Evolutionary conservation across 2,113 vertebrate species (phyloP).

Genomic region (Phalacrocorax carbo): DNA sequence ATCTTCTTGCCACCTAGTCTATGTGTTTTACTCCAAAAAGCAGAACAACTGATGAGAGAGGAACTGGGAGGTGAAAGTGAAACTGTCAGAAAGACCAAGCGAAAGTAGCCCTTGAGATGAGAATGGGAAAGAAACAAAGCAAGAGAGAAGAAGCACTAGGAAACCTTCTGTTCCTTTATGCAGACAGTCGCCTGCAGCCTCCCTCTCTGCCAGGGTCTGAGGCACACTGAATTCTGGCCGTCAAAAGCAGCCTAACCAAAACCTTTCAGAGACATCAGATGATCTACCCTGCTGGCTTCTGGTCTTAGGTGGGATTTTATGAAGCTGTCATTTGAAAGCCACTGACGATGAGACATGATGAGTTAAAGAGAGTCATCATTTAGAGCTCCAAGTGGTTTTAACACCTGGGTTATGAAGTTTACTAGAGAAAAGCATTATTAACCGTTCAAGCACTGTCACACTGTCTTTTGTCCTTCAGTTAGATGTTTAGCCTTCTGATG

Average conservation of each 20-base stretch:
- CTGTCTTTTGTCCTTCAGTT: neutral
- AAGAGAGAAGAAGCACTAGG: neutral
- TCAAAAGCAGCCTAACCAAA: neutral
- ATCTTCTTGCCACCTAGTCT: neutral
- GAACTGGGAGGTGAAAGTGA: neutral
- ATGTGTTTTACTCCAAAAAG: neutral
- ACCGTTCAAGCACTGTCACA: neutral
- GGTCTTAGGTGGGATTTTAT: neutral
- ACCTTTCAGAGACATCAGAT: neutral
- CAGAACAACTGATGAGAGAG: neutral
- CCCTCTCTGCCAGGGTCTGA: neutral
- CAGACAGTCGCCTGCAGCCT: neutral
- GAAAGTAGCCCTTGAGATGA: neutral
- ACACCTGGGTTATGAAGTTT: neutral
- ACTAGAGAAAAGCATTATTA: neutral
- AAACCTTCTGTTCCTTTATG: neutral
- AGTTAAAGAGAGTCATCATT: neutral
- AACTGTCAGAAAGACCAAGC: neutral
- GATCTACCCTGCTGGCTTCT: neutral
- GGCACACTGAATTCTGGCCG: neutral
- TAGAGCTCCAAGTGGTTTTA: neutral
- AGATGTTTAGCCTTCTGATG: neutral
- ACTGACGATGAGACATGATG: accelerated
- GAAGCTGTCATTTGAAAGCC: neutral
- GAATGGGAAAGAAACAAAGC: neutral